Evolutionary conservation across 2,888 invertebrate genomes (phyloP).

Genomic region (Diplolepis rosae): DNA sequence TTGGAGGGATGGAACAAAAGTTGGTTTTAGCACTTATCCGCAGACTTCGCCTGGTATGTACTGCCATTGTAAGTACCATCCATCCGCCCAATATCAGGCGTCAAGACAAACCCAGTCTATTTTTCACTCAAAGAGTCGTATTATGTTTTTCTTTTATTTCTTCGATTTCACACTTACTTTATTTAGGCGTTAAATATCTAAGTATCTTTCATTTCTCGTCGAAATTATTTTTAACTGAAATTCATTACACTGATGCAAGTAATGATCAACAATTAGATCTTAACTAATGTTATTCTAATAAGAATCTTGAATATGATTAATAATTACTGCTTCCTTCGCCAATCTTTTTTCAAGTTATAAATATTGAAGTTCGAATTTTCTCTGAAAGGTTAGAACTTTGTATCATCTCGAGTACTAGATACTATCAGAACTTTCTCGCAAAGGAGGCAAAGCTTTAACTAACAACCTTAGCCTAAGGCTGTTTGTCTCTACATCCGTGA

Average conservation of each 20-base stretch:
- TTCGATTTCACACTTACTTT: neutral
- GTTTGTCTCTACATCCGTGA: neutral
- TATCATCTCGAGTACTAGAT: neutral
- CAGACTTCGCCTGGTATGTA: constrained; percentile 42
- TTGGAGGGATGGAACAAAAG: constrained; percentile 49
- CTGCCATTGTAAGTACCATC: constrained; percentile 28
- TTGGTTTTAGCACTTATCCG: constrained; percentile 60
- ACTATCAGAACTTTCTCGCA: neutral
- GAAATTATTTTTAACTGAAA: neutral
- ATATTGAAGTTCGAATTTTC: neutral
- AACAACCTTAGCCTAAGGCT: neutral
- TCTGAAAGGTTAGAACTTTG: neutral
- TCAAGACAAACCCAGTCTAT: constrained; percentile 25
- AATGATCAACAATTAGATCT: neutral
- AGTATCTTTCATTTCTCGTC: neutral
- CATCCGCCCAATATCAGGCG: constrained; percentile 21
- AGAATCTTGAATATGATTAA: too few relatives aligned
- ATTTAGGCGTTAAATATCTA: neutral
- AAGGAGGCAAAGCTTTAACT: neutral
- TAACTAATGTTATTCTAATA: neutral
- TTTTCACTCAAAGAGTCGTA: constrained; percentile 18
- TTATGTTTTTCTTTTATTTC: neutral
- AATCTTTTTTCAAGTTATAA: neutral
- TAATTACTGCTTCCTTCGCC: too few relatives aligned
- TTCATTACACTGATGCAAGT: neutral